Evolutionary conservation across 2,888 invertebrate genomes (phyloP).

Genomic region (Drosophila maculinotata): DNA sequence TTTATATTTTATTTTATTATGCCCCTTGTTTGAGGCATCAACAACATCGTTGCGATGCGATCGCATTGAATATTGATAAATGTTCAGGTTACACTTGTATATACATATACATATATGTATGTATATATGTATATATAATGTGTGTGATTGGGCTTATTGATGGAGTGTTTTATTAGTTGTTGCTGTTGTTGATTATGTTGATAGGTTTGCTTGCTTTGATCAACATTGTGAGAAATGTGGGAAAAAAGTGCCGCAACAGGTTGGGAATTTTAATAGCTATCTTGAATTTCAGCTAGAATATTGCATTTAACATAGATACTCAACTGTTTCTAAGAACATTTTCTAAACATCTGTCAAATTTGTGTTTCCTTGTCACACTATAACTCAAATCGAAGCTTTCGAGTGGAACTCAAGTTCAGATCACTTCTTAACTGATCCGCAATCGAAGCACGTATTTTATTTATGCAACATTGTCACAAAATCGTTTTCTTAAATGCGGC

Average conservation of each 20-base stretch:
- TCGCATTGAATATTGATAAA: constrained; percentile 58
- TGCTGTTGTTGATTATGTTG: constrained; percentile 7
- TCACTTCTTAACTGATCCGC: constrained; percentile 11
- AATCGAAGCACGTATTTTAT: constrained; percentile 6
- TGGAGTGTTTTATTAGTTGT: constrained; percentile 10
- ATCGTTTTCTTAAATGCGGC: constrained; percentile 34
- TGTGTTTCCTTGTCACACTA: too few relatives aligned
- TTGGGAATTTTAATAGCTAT: too few relatives aligned
- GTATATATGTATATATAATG: constrained; percentile 9
- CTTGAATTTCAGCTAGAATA: too few relatives aligned
- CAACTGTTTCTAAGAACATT: too few relatives aligned
- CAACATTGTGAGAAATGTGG: constrained; percentile 30
- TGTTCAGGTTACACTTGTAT: constrained; percentile 17
- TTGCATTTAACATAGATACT: too few relatives aligned
- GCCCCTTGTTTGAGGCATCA: constrained; percentile 15
- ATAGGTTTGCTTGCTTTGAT: constrained; percentile 13
- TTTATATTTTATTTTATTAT: constrained; percentile 3
- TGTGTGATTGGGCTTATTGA: constrained; percentile 40
- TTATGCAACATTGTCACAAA: constrained; percentile 5
- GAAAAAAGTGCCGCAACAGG: constrained; percentile 10
- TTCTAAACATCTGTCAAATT: too few relatives aligned
- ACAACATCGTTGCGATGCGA: constrained; percentile 40
- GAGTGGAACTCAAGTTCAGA: constrained; percentile 6
- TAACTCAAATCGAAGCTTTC: not conserved
- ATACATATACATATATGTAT: constrained; percentile 3